These are phyloP conservation scores for Echinops telfairi DNA, from an alignment of 2,113 vertebrate genomes.

Conservation along the genomic window DNA sequence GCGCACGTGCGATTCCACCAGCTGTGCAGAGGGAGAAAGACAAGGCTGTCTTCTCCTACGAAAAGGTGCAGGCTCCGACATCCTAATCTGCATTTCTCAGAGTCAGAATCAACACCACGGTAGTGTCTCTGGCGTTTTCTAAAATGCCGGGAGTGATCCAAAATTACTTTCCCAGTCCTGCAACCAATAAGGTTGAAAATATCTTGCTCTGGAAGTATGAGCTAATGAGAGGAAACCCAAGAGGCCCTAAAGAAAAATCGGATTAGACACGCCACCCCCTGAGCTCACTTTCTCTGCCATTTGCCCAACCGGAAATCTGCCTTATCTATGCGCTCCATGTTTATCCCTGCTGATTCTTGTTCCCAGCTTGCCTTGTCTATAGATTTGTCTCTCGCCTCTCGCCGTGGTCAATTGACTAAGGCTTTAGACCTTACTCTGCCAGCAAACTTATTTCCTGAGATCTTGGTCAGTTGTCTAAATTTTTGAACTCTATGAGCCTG, in stretches of 20 bases:
- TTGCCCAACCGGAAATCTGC: background rate
- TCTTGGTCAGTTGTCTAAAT: conserved; percentile 1
- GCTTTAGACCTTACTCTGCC: background rate
- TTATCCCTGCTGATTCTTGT: background rate
- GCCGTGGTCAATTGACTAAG: background rate
- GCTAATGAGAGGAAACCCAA: background rate
- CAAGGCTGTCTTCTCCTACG: too few species aligned
- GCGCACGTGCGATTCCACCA: too few species aligned
- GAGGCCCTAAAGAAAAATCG: background rate
- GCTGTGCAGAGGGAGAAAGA: too few species aligned
- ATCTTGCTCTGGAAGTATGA: background rate
- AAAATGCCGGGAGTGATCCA: background rate
- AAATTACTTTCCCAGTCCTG: background rate
- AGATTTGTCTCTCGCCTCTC: background rate
- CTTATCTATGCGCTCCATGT: background rate
- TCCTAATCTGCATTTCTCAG: too few species aligned
- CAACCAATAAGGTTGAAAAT: background rate
- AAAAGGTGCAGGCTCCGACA: too few species aligned
- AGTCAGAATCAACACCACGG: too few species aligned
- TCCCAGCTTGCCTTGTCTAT: background rate
- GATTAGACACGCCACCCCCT: background rate
- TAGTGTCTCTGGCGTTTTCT: too few species aligned
- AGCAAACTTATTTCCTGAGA: background rate
- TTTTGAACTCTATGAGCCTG: conserved; percentile 22
- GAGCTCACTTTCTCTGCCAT: background rate